A percentile compares a stretch with the other conserved stretches of the same genome.
Evolutionary conservation across 2,888 invertebrate genomes (phyloP).

Genomic region (Nowickia ferox): DNA sequence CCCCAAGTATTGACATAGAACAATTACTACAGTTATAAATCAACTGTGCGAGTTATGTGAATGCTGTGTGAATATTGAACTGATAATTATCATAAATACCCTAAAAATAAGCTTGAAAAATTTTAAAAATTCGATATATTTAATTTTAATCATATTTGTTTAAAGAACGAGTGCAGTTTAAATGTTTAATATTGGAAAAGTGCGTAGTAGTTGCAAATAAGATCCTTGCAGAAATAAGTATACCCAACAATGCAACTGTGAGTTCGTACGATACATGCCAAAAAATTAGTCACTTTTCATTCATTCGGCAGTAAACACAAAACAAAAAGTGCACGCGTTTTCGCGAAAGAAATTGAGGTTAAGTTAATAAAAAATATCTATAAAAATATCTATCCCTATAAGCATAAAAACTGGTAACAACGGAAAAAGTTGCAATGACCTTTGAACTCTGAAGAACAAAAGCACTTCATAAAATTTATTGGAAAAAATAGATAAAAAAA

Average conservation of each 20-base stretch:
- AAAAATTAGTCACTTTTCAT: constrained; percentile 67
- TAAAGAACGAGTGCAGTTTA: constrained; percentile 29
- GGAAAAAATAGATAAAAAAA: background rate
- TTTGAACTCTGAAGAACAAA: background rate
- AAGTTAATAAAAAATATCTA: constrained; percentile 71
- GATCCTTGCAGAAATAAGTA: constrained; percentile 22
- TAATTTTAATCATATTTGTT: background rate
- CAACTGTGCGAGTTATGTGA: constrained; percentile 69
- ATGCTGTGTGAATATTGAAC: constrained; percentile 54
- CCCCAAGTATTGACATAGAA: constrained; percentile 44
- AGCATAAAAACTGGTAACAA: constrained; percentile 6
- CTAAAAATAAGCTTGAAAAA: constrained; percentile 40
- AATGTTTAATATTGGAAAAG: constrained; percentile 22
- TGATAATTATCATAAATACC: constrained; percentile 27
- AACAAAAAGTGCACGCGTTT: constrained; percentile 65
- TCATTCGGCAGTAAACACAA: constrained; percentile 58
- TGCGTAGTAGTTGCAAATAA: constrained; percentile 22
- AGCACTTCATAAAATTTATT: background rate
- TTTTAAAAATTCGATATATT: constrained; percentile 18
- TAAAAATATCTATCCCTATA: constrained; percentile 63
- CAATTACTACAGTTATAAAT: constrained; percentile 37
- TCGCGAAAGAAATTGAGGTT: constrained; percentile 68
- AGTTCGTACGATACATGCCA: constrained; percentile 46
- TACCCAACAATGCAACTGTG: constrained; percentile 58
- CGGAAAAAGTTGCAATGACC: background rate